These are phyloP conservation scores for Archocentrus centrarchus DNA, from an alignment of 2,113 vertebrate genomes.

Conservation along the genomic window DNA sequence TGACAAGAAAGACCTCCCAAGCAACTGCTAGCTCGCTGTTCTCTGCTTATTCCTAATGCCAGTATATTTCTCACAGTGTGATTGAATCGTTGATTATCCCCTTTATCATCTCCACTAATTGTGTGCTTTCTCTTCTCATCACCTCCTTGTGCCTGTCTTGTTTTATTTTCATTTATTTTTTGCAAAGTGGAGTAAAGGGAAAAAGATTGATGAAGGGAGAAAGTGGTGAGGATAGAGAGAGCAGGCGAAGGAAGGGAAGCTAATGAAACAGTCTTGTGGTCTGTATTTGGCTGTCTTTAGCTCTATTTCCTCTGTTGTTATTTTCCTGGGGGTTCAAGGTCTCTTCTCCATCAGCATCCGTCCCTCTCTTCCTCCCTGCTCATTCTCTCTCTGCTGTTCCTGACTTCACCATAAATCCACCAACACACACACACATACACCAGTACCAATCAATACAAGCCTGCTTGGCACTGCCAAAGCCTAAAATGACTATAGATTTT, in stretches of 20 bases:
- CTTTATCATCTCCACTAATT: constrained; percentile 12
- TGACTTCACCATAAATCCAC: constrained; percentile 70
- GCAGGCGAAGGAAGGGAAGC: background rate
- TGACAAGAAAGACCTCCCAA: background rate
- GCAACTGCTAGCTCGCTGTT: background rate
- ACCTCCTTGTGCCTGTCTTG: background rate
- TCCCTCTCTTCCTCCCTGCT: constrained; percentile 30
- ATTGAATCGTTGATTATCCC: background rate
- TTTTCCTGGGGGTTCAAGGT: constrained; percentile 59
- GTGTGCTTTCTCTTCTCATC: background rate
- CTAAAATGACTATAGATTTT: constrained; percentile 82
- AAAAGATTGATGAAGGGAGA: constrained; percentile 9
- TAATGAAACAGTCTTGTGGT: background rate
- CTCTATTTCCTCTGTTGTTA: constrained; percentile 61
- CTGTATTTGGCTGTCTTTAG: constrained; percentile 38
- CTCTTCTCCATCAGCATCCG: constrained; percentile 50
- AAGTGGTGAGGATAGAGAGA: background rate
- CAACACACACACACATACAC: constrained; percentile 52
- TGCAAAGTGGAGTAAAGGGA: background rate
- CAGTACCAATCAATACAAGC: constrained; percentile 70
- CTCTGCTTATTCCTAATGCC: background rate
- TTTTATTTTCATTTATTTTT: constrained; percentile 22
- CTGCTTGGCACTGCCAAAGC: constrained; percentile 79
- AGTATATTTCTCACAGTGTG: constrained; percentile 12
- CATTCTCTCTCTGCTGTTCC: constrained; percentile 23